Conservation (phyloP, 1,140 invertebrate species). For the Helicoverpa zea region DNA sequence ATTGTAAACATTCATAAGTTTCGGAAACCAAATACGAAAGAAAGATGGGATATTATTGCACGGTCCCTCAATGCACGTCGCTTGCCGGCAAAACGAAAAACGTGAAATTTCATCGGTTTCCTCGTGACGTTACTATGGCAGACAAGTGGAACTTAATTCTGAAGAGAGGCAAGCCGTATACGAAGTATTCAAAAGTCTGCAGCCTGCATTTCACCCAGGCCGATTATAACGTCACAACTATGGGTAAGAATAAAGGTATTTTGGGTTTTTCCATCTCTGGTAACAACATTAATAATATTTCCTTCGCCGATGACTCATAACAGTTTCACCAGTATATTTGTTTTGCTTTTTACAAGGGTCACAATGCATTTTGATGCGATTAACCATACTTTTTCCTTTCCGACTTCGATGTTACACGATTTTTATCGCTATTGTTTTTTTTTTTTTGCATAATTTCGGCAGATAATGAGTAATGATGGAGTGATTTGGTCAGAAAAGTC, state of each 20-base stretch:
- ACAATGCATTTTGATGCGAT: slow-evolving; percentile 18
- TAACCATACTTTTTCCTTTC: slow-evolving; percentile 39
- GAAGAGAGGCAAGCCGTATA: slow-evolving; percentile 79
- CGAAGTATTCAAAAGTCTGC: slow-evolving; percentile 84
- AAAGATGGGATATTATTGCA: slow-evolving; percentile 85
- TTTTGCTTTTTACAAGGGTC: slow-evolving; percentile 49
- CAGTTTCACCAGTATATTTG: slow-evolving; percentile 59
- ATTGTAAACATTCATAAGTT: slow-evolving; percentile 41
- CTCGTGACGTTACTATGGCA: slow-evolving; percentile 76
- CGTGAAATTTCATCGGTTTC: slow-evolving; percentile 84
- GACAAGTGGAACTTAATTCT: slow-evolving; percentile 81
- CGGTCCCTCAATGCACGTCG: slow-evolving; percentile 84
- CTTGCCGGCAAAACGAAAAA: slow-evolving; percentile 85
- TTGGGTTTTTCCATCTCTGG: slow-evolving; percentile 77
- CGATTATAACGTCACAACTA: slow-evolving; percentile 83
- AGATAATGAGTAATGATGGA: slow-evolving; percentile 18
- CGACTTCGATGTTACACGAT: slow-evolving; percentile 8
- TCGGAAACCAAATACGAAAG: slow-evolving; percentile 24
- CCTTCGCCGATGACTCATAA: slow-evolving; percentile 65
- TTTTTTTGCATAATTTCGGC: slow-evolving; percentile 27
- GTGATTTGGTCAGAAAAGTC: background rate
- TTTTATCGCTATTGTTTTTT: slow-evolving; percentile 15
- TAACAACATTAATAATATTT: slow-evolving; percentile 63
- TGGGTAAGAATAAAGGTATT: slow-evolving; percentile 86
- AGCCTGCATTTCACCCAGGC: slow-evolving; percentile 83